phyloP scores from a whole-genome alignment of 2,888 invertebrate species.

The Plusia festucae region DNA sequence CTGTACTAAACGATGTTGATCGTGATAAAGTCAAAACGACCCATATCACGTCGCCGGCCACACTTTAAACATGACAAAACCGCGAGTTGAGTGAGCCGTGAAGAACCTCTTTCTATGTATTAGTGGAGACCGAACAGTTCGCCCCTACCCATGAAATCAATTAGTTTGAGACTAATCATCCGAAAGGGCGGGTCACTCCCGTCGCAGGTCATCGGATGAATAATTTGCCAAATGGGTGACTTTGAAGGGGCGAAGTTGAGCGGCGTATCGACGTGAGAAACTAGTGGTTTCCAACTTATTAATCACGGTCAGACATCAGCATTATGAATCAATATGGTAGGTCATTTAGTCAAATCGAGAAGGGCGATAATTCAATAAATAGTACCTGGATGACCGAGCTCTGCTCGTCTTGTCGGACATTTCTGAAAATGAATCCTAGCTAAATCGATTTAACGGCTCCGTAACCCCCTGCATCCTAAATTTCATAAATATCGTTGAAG shows the following conservation, averaged over 20 bases:
- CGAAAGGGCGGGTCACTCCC: slow-evolving; percentile 70
- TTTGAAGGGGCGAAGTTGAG: slow-evolving; percentile 51
- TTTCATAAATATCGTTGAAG: no score
- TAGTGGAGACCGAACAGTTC: slow-evolving; percentile 26
- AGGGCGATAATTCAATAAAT: no score
- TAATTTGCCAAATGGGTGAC: slow-evolving; percentile 70
- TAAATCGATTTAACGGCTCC: no score
- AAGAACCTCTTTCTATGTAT: slow-evolving; percentile 54
- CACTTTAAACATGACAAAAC: slow-evolving; percentile 60
- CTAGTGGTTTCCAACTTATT: slow-evolving; percentile 20
- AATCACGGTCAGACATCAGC: not conserved
- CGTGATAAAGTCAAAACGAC: slow-evolving; percentile 57
- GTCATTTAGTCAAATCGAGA: not conserved
- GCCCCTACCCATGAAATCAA: slow-evolving; percentile 70
- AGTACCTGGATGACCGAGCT: no score
- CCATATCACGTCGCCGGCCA: slow-evolving; percentile 58
- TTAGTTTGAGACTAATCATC: slow-evolving; percentile 78
- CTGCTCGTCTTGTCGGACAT: no score
- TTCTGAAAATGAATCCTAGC: no score
- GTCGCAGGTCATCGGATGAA: slow-evolving; percentile 72
- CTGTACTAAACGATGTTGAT: slow-evolving; percentile 46
- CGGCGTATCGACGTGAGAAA: slow-evolving; percentile 10
- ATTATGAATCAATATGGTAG: not conserved
- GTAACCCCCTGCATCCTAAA: no score
- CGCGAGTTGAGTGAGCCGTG: slow-evolving; percentile 58